Conservation (phyloP, 2,888 invertebrate species). For the Ectropis crepuscularia region DNA sequence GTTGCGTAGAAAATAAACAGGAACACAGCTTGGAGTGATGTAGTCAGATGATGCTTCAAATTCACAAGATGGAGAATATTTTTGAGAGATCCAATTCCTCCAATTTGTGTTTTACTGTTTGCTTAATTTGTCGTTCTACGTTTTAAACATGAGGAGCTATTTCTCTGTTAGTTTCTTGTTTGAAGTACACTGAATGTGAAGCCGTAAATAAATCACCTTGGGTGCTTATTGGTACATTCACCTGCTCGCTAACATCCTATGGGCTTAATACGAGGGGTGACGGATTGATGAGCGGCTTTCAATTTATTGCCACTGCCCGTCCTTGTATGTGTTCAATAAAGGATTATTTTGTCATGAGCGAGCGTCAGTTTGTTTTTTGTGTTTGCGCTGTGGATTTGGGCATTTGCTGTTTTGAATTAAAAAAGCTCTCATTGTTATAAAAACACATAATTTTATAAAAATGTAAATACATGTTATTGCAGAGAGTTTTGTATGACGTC, state of each 20-base stretch:
- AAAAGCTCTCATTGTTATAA: too few species aligned
- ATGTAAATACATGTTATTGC: too few species aligned
- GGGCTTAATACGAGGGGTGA: conserved; percentile 47
- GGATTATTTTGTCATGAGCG: conserved; percentile 38
- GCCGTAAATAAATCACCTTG: conserved; percentile 69
- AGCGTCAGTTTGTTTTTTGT: conserved; percentile 36
- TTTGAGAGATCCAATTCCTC: too few species aligned
- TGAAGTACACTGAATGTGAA: conserved; percentile 53
- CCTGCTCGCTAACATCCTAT: conserved; percentile 57
- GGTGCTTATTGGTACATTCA: conserved; percentile 65
- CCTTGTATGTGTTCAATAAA: conserved; percentile 35
- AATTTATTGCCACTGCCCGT: conserved; percentile 43
- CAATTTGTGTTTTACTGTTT: not conserved
- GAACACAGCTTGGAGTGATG: not conserved
- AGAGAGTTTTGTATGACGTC: too few species aligned
- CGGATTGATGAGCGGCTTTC: conserved; percentile 49
- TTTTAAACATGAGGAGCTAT: not conserved
- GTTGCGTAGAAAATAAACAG: conserved; percentile 11
- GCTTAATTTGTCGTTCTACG: not conserved
- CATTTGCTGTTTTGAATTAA: not conserved
- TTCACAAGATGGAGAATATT: too few species aligned
- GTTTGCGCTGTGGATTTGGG: conserved; percentile 3
- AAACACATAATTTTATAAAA: too few species aligned
- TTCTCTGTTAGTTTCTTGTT: conserved; percentile 4
- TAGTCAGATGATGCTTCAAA: too few species aligned